phyloP scores from a whole-genome alignment of 2,797 vertebrate genomes.

The Harpagifer antarcticus region DNA sequence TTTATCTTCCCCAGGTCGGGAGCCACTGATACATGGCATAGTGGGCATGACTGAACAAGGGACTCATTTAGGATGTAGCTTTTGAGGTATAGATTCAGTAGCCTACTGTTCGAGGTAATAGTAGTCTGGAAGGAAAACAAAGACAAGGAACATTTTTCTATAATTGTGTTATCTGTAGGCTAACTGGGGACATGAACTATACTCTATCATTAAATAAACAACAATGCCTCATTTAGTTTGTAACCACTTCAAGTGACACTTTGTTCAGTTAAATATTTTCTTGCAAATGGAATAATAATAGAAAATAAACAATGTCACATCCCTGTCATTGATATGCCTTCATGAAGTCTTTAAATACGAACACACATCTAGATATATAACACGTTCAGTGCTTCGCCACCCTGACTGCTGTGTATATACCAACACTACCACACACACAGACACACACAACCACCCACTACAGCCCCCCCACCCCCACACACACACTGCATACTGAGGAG shows the following conservation, averaged over 20 bases:
- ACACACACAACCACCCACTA: constrained; percentile 8
- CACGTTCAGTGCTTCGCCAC: constrained; percentile 10
- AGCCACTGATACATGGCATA: background rate
- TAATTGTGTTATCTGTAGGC: constrained; percentile 30
- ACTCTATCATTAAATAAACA: constrained; percentile 17
- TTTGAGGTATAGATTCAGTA: constrained; percentile 1
- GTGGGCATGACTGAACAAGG: constrained; percentile 10
- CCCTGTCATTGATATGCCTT: constrained; percentile 29
- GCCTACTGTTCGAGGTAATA: constrained; percentile 24
- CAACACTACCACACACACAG: background rate
- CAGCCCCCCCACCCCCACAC: constrained; percentile 30
- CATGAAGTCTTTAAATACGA: constrained; percentile 23
- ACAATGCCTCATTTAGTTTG: constrained; percentile 6
- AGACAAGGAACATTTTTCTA: constrained; percentile 17
- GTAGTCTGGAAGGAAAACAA: constrained; percentile 1
- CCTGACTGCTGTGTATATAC: constrained; percentile 20
- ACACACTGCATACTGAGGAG: constrained; percentile 49
- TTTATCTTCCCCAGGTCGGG: constrained; percentile 1
- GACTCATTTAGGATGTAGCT: constrained; percentile 3
- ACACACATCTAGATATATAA: constrained; percentile 23
- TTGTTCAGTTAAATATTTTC: constrained; percentile 6
- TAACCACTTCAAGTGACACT: constrained; percentile 9
- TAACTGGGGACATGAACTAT: constrained; percentile 5
- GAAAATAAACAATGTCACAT: constrained; percentile 9
- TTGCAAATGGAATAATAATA: constrained; percentile 20